phyloP scores from a whole-genome alignment of 1,140 invertebrate species.

The Zaprionus vittiger region DNA sequence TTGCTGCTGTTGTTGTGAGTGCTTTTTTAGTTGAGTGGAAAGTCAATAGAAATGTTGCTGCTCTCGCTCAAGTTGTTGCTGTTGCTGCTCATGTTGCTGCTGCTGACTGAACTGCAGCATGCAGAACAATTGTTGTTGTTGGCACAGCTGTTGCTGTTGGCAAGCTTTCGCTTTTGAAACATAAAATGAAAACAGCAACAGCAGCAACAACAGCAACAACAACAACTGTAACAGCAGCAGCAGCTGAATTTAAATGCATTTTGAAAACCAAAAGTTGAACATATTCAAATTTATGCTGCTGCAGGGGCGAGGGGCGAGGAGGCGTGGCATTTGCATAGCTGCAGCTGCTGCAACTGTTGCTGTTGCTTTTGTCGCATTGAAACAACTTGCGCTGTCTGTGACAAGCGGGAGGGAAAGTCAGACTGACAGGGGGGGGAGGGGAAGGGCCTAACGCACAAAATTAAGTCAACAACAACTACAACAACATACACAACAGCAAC shows the following conservation, averaged over 20 bases:
- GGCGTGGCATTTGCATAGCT: slow-evolving; percentile 53
- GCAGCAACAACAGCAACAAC: slow-evolving; percentile 13
- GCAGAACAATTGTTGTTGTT: slow-evolving; percentile 49
- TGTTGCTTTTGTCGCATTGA: slow-evolving; percentile 12
- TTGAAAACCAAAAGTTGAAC: slow-evolving; percentile 36
- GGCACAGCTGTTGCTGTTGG: slow-evolving; percentile 16
- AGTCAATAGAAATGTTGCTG: slow-evolving; percentile 41
- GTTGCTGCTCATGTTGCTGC: slow-evolving; percentile 20
- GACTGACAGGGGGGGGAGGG: not conserved
- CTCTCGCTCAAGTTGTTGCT: not conserved
- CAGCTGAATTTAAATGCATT: slow-evolving; percentile 66
- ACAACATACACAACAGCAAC: not conserved
- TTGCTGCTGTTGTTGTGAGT: slow-evolving; percentile 20
- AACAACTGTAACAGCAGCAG: slow-evolving; percentile 10
- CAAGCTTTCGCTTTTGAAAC: slow-evolving; percentile 66
- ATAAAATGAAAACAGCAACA: slow-evolving; percentile 32
- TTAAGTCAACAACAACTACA: not conserved
- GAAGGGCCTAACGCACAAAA: slow-evolving; percentile 9
- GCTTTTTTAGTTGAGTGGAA: slow-evolving; percentile 40
- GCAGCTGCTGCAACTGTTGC: slow-evolving; percentile 14
- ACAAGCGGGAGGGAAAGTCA: slow-evolving; percentile 5
- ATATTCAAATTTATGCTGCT: slow-evolving; percentile 69
- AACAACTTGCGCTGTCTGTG: slow-evolving; percentile 2
- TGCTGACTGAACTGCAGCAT: slow-evolving; percentile 13
- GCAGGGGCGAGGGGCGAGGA: not conserved